Percentiles rank a stretch among this genome's conserved stretches.
Evolutionary conservation across 2,888 invertebrate species (phyloP).

Genomic region (Cosmopolites sordidus): DNA sequence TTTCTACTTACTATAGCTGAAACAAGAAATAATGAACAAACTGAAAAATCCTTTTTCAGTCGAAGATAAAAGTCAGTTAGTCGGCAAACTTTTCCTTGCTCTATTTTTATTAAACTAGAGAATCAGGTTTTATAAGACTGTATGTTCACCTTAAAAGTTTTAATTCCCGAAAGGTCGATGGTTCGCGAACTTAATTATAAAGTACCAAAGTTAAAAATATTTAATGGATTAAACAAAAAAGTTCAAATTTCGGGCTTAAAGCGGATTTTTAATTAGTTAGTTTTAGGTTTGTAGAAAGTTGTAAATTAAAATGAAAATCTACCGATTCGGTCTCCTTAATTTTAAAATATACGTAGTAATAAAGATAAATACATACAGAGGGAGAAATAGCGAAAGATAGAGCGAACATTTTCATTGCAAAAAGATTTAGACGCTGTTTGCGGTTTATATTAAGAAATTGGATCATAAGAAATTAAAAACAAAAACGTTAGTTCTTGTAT

Average conservation of each 20-base stretch:
- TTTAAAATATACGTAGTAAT: no score
- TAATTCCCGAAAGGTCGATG: slow-evolving; percentile 6
- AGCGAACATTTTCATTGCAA: no score
- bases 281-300: neutral
- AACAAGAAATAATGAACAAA: neutral
- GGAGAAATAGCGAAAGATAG: no score
- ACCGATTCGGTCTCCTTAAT: no score
- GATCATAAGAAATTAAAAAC: no score
- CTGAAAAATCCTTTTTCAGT: neutral
- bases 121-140: neutral
- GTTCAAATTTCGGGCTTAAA: neutral
- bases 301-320: neutral
- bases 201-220: slow-evolving; percentile 1
- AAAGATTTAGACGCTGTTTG: no score
- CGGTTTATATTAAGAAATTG: no score
- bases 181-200: slow-evolving; percentile 5
- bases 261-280: neutral
- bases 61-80: slow-evolving; percentile 5
- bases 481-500: no score
- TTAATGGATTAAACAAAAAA: slow-evolving; percentile 2
- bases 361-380: no score
- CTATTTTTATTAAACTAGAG: slow-evolving; percentile 7
- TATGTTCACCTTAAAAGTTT: slow-evolving; percentile 7
- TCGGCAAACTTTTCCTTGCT: neutral
- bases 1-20: neutral